Conservation (phyloP, 1,140 invertebrate species). For the Nymphalis io region DNA sequence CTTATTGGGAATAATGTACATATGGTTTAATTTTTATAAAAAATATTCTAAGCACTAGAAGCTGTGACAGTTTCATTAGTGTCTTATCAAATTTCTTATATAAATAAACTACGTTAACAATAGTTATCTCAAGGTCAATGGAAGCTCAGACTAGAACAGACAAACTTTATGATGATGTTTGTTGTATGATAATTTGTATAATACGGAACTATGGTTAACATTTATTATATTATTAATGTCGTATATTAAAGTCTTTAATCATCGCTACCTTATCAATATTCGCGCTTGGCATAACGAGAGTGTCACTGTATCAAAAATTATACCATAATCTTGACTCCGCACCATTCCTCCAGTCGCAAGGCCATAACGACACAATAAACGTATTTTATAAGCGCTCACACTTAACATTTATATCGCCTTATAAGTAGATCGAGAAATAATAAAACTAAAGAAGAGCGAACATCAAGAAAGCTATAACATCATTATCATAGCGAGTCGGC, state of each 20-base stretch:
- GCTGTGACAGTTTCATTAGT: no score
- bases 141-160: no score
- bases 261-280: conserved; percentile 21
- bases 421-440: conserved; percentile 80
- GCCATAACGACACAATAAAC: conserved; percentile 75
- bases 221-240: not conserved
- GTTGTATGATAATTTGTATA: no score
- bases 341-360: conserved; percentile 53
- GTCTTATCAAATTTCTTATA: no score
- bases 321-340: conserved; percentile 71
- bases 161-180: no score
- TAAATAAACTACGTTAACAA: no score
- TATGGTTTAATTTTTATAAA: no score
- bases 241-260: not conserved
- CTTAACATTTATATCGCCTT: conserved; percentile 78
- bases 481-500: conserved; percentile 79
- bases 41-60: no score
- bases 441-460: conserved; percentile 78
- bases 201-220: no score
- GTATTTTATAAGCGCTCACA: conserved; percentile 77
- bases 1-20: no score
- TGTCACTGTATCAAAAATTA: conserved; percentile 50
- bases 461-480: conserved; percentile 81
- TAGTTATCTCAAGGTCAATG: no score
- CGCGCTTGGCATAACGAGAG: conserved; percentile 12